Base-by-base conservation (phyloP, 1,140 invertebrate genomes). In the Solen grandis region DNA sequence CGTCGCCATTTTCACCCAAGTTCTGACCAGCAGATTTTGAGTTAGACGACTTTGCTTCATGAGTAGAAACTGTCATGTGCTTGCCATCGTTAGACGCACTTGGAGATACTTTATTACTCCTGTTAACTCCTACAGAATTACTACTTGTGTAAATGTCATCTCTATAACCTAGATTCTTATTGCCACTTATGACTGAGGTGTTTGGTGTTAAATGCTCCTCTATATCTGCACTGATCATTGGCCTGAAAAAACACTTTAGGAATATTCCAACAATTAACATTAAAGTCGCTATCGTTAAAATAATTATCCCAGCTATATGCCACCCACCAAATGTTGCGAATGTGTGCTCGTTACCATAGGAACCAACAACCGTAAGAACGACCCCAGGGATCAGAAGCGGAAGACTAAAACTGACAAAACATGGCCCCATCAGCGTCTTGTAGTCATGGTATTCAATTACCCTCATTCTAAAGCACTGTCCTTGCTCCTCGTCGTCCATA, bases 401-500 rank as follows among this genome's bases (percentile, higher is more conserved):
- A 54, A 80, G 25, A 52, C 77, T 80, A 33, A 80, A 80, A 19
- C 68, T 72, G 4, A 80, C 35, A 35, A 80, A 57, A 52, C 77
- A 80, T 5, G 77, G 77, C 2, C 77, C 77, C 14, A 80, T 27
- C n/a, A 80, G 55, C n/a, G 77, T 80, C 57, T 73, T 72, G 57
- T 63, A 65, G 36, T 72, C 35, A 55, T 80, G 77, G 38, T 80
- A 72, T 29, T 80, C 77, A 25, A 80, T 65, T 10, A 80, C 65
- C 55, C 59, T 52, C 68, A 73, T 72, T 35, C 65, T 73, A 16
- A 70, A 59, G 31, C 75, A 78, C 0, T 65, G 63, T 52, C 36
- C 36, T 1, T 68, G 38, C 14, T 54, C 60, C 22, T 62, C 72
- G 16, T n/a, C 8, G 29, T 41, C 27, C 22, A 36, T 1, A 14